Percentiles rank a stretch among this genome's conserved stretches.
Conservation (phyloP, 2,113 vertebrate genomes). For the Aphelocoma coerulescens region DNA sequence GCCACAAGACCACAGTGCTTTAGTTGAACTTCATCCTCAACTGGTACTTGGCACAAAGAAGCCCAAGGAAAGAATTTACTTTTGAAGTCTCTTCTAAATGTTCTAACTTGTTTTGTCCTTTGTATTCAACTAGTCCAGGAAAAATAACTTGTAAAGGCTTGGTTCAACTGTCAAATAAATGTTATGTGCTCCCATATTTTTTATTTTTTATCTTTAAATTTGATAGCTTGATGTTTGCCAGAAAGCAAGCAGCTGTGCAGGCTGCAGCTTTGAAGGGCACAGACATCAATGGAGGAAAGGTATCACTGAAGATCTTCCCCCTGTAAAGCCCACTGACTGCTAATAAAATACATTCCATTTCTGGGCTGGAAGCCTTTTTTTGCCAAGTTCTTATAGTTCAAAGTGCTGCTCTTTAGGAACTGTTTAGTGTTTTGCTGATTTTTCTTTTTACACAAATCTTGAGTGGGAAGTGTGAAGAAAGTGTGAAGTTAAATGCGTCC, state of each 20-base stretch:
- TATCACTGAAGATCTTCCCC: not conserved
- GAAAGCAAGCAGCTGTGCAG: not conserved
- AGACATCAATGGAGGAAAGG: not conserved
- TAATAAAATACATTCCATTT: not conserved
- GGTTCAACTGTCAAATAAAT: not conserved
- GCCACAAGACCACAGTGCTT: not conserved
- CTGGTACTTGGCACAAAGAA: not conserved
- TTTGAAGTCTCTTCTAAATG: constrained; percentile 27
- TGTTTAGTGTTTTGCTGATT: not conserved
- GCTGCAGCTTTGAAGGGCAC: not conserved
- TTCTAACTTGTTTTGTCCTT: constrained; percentile 23
- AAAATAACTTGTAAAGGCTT: not conserved
- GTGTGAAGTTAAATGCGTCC: not conserved
- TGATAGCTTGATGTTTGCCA: not conserved
- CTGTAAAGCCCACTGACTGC: not conserved
- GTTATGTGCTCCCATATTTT: not conserved
- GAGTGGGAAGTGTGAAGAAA: not conserved
- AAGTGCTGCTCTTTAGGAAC: not conserved
- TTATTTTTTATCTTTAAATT: not conserved
- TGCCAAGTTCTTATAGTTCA: not conserved
- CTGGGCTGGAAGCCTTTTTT: not conserved
- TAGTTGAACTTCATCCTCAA: not conserved
- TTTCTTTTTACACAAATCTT: not conserved
- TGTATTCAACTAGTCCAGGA: not conserved
- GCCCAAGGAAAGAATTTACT: not conserved